A percentile compares a stretch with the other conserved stretches of the same genome.
Evolutionary conservation across 2,888 invertebrate species (phyloP).

Genomic region (Rhagophthalmus giganteus): DNA sequence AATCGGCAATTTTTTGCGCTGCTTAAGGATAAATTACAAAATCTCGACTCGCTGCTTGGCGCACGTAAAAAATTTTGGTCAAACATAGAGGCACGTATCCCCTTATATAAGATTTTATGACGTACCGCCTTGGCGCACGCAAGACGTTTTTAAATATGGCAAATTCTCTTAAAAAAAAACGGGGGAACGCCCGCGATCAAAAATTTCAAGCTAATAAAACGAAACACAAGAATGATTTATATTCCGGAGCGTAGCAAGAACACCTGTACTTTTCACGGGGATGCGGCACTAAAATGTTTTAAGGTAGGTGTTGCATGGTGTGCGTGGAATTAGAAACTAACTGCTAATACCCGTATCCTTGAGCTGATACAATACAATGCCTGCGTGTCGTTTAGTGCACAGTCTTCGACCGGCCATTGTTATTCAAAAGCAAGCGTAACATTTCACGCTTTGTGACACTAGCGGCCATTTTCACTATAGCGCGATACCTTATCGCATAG

Average conservation of each 20-base stretch:
- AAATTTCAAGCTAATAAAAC: too few species aligned
- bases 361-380: constrained; percentile 40
- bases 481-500: constrained; percentile 39
- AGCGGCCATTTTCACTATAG: constrained; percentile 50
- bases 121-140: not conserved
- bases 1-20: too few species aligned
- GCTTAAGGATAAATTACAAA: too few species aligned
- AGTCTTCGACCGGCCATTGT: constrained; percentile 49
- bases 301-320: constrained; percentile 30
- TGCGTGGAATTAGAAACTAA: constrained; percentile 37
- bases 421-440: constrained; percentile 52
- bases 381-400: constrained; percentile 39
- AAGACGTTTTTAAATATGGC: not conserved
- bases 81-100: not conserved
- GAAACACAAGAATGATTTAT: too few species aligned
- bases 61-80: too few species aligned
- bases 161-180: too few species aligned
- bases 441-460: constrained; percentile 53
- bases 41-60: too few species aligned
- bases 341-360: constrained; percentile 39
- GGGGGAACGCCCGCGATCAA: too few species aligned
- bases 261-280: constrained; percentile 17
- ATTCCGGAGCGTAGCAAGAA: too few species aligned
- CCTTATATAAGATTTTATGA: not conserved
- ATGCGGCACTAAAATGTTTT: constrained; percentile 20